Base-by-base conservation (phyloP, 2,113 vertebrate genomes). In the Tetrax tetrax region DNA sequence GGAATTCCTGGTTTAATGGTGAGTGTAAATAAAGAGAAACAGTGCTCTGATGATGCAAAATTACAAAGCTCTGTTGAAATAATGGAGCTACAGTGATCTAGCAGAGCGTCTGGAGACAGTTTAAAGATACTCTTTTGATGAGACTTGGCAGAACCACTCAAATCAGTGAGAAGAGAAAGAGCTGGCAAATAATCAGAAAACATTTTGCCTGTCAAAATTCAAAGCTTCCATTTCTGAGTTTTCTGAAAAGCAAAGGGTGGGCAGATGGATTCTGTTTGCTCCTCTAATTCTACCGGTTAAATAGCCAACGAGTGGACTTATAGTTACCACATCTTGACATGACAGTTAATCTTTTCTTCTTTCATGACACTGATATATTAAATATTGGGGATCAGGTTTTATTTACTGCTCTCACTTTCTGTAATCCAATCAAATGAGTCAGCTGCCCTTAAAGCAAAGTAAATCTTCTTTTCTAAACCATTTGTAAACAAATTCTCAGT, bases 351-450 rank as follows among this genome's bases (percentile, higher is more conserved):
- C 35, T 92, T 84, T 81, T 61, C 69, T 87, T 94, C 48, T 68
- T 90, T 89, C 59, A 16, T 60, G 60, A 83, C 75, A 68, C 43
- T 79, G 79, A 59, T 83, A 63, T 56, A 90, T 90, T 92, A 93
- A 93, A 95, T 96, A 95, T 90, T 90, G 48, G 47, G 71, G 64
- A 91, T 81, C 68, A 64, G 59, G 75, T 76, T 96, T 93, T 93
- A 95, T 92, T 96, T 82, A 93, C 65, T 89, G 59, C 66, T 96
- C 74, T 96, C 60, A 64, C 69, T 94, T 94, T 43, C 78, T 91
- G 35, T 90, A 70, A 56, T 77, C 83, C 69, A 94, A 91, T 65
- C 33, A 94, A 91, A 66, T 65, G 27, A 90, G 35, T 75, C 69
- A 93, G 56, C 56, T 89, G 90, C 84, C 76, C 83, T 87, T 92